Evolutionary conservation across 2,888 invertebrate genomes (phyloP).

Genomic region (Xanthostigma xanthostigma): DNA sequence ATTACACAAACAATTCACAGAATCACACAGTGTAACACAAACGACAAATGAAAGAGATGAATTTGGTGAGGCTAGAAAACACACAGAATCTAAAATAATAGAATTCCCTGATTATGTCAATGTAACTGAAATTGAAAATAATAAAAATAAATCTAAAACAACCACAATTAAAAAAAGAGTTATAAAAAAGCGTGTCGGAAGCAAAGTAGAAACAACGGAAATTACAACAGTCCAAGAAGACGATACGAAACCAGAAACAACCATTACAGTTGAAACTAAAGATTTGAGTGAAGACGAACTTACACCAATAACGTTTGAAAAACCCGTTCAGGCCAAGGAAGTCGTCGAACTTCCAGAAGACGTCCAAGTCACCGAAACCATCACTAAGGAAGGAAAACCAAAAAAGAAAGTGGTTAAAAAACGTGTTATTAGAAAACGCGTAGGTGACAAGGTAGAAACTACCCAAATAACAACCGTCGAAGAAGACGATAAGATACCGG

Average conservation of each 20-base stretch:
- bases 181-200: slow-evolving; percentile 17
- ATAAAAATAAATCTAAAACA: slow-evolving; percentile 23
- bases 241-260: slow-evolving; percentile 17
- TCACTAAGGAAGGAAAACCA: slow-evolving; percentile 16
- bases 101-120: slow-evolving; percentile 22
- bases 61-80: slow-evolving; percentile 16
- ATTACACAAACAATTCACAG: too few relatives aligned
- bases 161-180: slow-evolving; percentile 16
- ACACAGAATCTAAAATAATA: slow-evolving; percentile 17
- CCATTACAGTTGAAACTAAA: slow-evolving; percentile 15
- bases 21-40: slow-evolving; percentile 7
- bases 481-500: slow-evolving; percentile 29
- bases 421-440: slow-evolving; percentile 23
- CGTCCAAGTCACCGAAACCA: slow-evolving; percentile 16
- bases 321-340: slow-evolving; percentile 16
- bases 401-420: slow-evolving; percentile 21
- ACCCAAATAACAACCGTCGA: slow-evolving; percentile 31
- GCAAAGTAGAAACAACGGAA: slow-evolving; percentile 19
- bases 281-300: slow-evolving; percentile 14
- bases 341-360: slow-evolving; percentile 21
- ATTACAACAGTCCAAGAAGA: slow-evolving; percentile 22
- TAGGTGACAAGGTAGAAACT: slow-evolving; percentile 20
- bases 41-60: slow-evolving; percentile 17
- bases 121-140: slow-evolving; percentile 18
- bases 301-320: slow-evolving; percentile 12